phyloP scores from a whole-genome alignment of 1,140 invertebrate species.

The Magallana gigas region DNA sequence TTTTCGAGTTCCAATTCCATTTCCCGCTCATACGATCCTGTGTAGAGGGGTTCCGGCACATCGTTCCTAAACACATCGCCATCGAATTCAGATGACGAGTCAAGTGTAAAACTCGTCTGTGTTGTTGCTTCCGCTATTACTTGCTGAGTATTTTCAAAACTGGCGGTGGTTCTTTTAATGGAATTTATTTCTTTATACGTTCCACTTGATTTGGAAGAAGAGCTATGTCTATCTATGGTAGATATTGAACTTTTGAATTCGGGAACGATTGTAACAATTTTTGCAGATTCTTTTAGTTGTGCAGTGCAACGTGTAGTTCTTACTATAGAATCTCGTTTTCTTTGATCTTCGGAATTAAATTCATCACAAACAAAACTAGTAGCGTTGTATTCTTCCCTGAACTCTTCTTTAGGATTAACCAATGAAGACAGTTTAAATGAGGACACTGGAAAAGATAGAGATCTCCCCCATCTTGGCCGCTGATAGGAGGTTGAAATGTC shows the following conservation, averaged over 20 bases:
- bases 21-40: constrained; percentile 39
- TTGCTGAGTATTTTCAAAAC: neutral
- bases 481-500: constrained; percentile 5
- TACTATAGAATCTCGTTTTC: neutral
- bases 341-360: neutral
- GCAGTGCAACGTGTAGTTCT: constrained; percentile 30
- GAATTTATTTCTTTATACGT: constrained; percentile 30
- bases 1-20: constrained; percentile 49
- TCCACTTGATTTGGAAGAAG: constrained; percentile 26
- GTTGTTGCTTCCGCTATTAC: constrained; percentile 25
- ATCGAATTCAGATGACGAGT: constrained; percentile 13
- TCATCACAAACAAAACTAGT: constrained; percentile 16
- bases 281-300: constrained; percentile 31
- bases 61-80: neutral
- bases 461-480: constrained; percentile 14
- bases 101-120: constrained; percentile 1
- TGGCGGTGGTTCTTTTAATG: constrained; percentile 16
- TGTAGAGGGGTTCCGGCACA: constrained; percentile 6
- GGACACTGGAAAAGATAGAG: constrained; percentile 36
- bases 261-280: constrained; percentile 8
- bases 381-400: neutral
- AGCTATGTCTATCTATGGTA: constrained; percentile 7
- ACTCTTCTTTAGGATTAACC: neutral
- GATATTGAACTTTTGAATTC: constrained; percentile 30
- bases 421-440: neutral